Conservation (phyloP, 30 jellyfish, hydroid and myxozoan genomes). For the Catostylus mosaicus region DNA sequence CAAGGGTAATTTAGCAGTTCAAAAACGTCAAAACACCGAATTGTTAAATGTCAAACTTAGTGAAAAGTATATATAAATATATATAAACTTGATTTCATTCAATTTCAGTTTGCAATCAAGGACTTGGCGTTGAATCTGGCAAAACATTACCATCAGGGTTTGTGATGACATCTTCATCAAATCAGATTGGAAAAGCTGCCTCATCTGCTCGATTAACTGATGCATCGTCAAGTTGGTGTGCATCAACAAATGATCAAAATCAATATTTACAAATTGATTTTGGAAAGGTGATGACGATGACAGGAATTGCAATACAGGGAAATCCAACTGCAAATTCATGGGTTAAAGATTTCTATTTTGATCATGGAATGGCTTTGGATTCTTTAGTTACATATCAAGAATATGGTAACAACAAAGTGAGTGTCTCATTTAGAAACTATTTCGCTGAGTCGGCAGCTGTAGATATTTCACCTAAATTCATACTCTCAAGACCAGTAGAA, state of each 20-base stretch:
- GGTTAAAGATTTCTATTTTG: conserved; percentile 64
- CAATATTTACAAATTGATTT: conserved; percentile 58
- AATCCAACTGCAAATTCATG: conserved; percentile 39
- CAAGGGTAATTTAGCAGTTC: too few relatives aligned
- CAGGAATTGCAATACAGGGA: conserved; percentile 72
- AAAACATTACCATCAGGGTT: conserved; percentile 47
- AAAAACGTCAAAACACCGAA: too few relatives aligned
- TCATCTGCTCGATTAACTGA: conserved; percentile 32
- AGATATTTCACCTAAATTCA: too few relatives aligned
- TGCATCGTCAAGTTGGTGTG: conserved; percentile 50
- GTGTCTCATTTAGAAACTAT: background rate
- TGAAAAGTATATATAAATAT: too few relatives aligned
- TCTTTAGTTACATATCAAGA: conserved; percentile 45
- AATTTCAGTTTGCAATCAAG: conserved; percentile 49
- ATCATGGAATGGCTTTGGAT: conserved; percentile 43
- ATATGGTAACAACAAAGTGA: conserved; percentile 36
- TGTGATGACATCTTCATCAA: conserved; percentile 43
- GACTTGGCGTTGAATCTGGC: conserved; percentile 68
- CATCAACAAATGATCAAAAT: background rate
- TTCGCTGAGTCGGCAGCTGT: too few relatives aligned
- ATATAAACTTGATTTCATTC: too few relatives aligned
- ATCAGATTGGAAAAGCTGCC: conserved; percentile 8
- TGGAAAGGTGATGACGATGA: conserved; percentile 49
- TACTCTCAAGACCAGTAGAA: background rate
- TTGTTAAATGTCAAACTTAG: too few relatives aligned